phyloP scores from a whole-genome alignment of 2,797 vertebrate genomes.

The Vultur gryphus region DNA sequence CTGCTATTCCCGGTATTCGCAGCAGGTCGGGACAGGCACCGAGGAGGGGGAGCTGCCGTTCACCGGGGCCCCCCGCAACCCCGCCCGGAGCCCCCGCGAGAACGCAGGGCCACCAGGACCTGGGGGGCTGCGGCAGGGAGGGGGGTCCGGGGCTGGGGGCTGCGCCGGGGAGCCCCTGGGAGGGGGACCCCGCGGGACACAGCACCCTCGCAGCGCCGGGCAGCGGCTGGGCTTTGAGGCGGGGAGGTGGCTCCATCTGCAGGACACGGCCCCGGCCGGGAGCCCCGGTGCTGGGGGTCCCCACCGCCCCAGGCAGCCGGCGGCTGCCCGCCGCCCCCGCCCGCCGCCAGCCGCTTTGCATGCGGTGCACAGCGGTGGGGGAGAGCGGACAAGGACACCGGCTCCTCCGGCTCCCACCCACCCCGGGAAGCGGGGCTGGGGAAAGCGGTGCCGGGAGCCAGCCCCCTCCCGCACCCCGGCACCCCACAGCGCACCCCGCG shows the following conservation, averaged over 20 bases:
- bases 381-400: background rate
- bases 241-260: slow-evolving; percentile 51
- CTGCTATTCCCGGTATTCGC: slow-evolving; percentile 30
- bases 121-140: background rate
- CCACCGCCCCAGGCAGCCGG: background rate
- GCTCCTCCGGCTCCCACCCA: background rate
- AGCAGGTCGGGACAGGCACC: slow-evolving; percentile 26
- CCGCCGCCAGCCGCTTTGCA: background rate
- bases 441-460: background rate
- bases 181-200: background rate
- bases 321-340: background rate
- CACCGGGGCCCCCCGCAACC: background rate
- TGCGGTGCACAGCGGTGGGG: background rate
- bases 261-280: background rate
- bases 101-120: background rate
- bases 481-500: background rate
- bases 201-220: background rate
- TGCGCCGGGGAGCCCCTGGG: background rate
- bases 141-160: background rate
- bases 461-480: background rate
- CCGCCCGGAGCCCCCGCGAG: background rate
- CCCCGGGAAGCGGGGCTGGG: background rate
- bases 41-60: background rate
- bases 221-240: background rate
- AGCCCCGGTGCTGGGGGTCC: background rate